Evolutionary conservation across 2,113 vertebrate species (phyloP).

Genomic region (Rhynchopsitta pachyrhyncha): DNA sequence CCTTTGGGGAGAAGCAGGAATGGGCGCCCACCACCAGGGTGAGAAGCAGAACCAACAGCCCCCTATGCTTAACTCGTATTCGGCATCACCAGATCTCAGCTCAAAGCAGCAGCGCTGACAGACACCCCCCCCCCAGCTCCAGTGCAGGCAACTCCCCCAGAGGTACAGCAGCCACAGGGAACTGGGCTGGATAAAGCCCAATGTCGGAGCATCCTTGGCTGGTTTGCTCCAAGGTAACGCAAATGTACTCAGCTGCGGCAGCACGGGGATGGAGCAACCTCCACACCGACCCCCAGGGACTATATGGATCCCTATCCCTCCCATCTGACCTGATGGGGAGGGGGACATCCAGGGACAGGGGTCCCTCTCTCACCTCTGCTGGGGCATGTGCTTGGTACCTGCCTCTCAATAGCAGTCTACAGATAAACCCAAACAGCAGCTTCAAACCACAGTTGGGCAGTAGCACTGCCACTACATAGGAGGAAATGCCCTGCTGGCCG

Average conservation of each 20-base stretch:
- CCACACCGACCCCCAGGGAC: neutral
- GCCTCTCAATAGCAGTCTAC: neutral
- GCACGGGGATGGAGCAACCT: neutral
- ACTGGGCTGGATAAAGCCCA: neutral
- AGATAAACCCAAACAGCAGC: neutral
- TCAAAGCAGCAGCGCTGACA: accelerated
- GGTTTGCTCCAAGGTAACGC: accelerated
- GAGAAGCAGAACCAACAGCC: neutral
- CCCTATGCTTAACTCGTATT: accelerated
- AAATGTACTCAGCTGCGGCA: accelerated
- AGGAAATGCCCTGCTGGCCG: accelerated
- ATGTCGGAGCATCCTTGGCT: neutral
- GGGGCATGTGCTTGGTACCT: neutral
- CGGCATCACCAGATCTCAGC: accelerated
- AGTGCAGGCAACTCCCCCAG: neutral
- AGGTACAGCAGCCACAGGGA: neutral
- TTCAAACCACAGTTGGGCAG: neutral
- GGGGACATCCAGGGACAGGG: neutral
- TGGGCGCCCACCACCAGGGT: accelerated
- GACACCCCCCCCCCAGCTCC: too few species aligned
- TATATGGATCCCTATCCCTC: neutral
- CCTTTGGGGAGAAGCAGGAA: slow-evolving; percentile 65
- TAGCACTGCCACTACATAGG: accelerated
- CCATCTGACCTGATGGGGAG: neutral
- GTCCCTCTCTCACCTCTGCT: neutral